Evolutionary conservation across 2,113 vertebrate genomes (phyloP), one percentile per base, ranked within the genome.

Genomic region (Periophthalmus modestus): DNA sequence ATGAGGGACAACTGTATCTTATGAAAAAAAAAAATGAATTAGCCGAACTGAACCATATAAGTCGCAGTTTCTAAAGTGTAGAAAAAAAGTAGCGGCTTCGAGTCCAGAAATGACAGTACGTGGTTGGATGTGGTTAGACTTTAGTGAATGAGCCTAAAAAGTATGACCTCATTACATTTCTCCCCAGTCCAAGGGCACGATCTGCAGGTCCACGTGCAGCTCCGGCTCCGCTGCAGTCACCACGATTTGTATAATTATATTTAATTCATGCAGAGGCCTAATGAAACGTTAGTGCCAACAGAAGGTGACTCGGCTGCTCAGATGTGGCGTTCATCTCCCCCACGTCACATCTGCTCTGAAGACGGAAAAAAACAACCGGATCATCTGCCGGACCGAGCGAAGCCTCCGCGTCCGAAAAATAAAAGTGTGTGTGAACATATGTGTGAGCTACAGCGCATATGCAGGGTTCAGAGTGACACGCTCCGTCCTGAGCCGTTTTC

Each of bases 241-340:
- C 55, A 69, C 34, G 36, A 76, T 69, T 78, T 63, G 11, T 43
- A 65, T 65, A 39, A 65, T 65, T 65, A 65, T 21, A n/a, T 39
- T 39, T 65, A 65, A 19, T 39, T 18, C 62, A 65, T 65, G 62
- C 62, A 65, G 33, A 65, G 34, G 66, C 19, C 67, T 36, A 69
- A 73, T 2, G 43, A 19, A 80, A 71, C 61, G 73, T 55, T 73
- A 75, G 82, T 68, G 74, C 43, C 78, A 88, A 78, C 21, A 66
- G 71, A 62, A 72, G 65, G 68, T 70, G 84, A 83, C 80, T 73
- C 71, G 78, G 74, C 82, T 66, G 47, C 72, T 80, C 68, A 70
- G 73, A 87, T 73, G 75, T 82, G 39, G 24, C 62, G n/a, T 65
- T 65, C 62, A 65, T 65, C 62, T 21, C 62, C 62, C 34, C 62